Percentiles rank a stretch among this genome's conserved stretches.
These are phyloP conservation scores for Scytalopus superciliaris DNA, from an alignment of 2,113 vertebrate genomes.

Conservation along the genomic window DNA sequence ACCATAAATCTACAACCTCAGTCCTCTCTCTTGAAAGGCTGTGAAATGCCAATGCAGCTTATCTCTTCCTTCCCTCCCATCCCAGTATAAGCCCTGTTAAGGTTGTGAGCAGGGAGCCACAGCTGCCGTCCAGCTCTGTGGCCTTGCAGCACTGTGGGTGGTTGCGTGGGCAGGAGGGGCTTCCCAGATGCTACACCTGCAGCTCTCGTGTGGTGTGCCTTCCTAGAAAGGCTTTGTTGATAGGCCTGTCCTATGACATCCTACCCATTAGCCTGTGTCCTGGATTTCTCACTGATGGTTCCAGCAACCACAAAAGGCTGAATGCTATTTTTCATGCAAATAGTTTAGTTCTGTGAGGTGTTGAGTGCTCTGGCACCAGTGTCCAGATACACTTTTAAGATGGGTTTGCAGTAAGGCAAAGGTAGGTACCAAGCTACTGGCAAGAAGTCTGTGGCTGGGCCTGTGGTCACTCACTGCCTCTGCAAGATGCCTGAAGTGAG, in stretches of 20 bases:
- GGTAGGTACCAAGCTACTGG: neutral
- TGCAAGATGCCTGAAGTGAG: neutral
- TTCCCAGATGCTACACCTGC: neutral
- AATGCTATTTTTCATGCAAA: neutral
- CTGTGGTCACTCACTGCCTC: neutral
- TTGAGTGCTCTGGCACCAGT: neutral
- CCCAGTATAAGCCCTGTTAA: rapidly evolving
- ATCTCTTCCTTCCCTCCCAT: neutral
- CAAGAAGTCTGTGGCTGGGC: neutral
- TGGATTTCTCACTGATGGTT: neutral
- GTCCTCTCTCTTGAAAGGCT: neutral
- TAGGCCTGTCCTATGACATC: neutral
- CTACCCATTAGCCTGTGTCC: neutral
- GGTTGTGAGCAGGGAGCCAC: neutral
- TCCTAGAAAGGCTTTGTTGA: neutral
- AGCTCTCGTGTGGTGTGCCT: rapidly evolving
- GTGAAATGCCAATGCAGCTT: neutral
- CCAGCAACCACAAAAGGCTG: neutral
- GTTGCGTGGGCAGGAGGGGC: rapidly evolving
- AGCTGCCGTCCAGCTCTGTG: neutral
- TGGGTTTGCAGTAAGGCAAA: neutral
- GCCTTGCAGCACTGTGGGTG: too few relatives aligned
- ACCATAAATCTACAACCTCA: neutral
- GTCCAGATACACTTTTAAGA: neutral
- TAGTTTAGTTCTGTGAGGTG: neutral